These are phyloP conservation scores for Amazona ochrocephala DNA, from an alignment of 2,797 vertebrate genomes.

Conservation along the genomic window DNA sequence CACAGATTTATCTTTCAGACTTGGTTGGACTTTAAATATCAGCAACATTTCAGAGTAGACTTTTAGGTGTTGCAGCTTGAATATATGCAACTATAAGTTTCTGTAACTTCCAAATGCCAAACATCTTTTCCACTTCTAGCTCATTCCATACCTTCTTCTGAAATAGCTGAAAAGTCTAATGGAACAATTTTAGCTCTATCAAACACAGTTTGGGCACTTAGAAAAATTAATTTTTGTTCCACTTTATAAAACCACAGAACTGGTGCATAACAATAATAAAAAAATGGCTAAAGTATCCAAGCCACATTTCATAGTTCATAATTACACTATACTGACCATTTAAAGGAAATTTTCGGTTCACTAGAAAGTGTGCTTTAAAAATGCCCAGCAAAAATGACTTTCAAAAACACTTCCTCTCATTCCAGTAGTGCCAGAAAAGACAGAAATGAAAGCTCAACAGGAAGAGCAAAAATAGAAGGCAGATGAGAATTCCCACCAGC, in stretches of 20 bases:
- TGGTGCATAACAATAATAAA: neutral
- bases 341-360: neutral
- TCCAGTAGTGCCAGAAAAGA: neutral
- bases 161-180: neutral
- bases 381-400: neutral
- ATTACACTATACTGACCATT: neutral
- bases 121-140: neutral
- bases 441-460: constrained; percentile 28
- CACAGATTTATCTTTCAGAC: neutral
- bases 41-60: neutral
- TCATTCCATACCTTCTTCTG: neutral
- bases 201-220: neutral
- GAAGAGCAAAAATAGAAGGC: constrained; percentile 52
- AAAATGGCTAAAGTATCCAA: neutral
- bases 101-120: neutral
- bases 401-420: constrained; percentile 18
- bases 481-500: neutral
- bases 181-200: neutral
- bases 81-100: neutral
- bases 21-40: neutral
- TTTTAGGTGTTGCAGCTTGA: neutral
- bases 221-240: neutral
- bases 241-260: neutral
- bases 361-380: constrained; percentile 31
- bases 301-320: neutral